Evolutionary conservation across 2,113 vertebrate genomes (phyloP), one percentile per base, ranked within the genome.

Genomic region (Hylia prasina): DNA sequence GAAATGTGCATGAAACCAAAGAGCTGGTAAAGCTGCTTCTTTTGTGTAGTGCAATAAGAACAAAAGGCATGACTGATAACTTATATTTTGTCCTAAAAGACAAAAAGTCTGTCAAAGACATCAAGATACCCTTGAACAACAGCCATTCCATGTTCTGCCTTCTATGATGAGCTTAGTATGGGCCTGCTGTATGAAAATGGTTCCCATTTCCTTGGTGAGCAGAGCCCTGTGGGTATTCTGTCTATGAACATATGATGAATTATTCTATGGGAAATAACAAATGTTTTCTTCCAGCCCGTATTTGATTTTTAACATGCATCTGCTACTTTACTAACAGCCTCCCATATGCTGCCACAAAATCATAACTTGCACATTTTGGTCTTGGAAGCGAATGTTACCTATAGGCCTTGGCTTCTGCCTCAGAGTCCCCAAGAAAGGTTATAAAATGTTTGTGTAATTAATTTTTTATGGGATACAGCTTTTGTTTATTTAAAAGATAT

Each of bases 221-320:
- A 48, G 63, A 80, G 37, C 47, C 58, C 73, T 87, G 33, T 65
- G 61, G 64, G n/a, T 89, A 79, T 70, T 82, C 63, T 90, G 54
- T 20, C 48, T 87, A 7, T 58, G 40, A 90, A n/a, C n/a, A 42
- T 82, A 60, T 63, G 28, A 82, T 4, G 22, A 81, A 79, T 85
- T 92, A 81, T 94, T 92, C 90, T 93, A 71, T 89, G 75, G 90
- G 63, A 93, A 91, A 88, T 77, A 92, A 84, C n/a, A 91, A 93
- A 77, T 87, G 60, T 85, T 93, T 93, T 88, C 69, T 54, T 91
- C 24, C 35, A 90, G 57, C 76, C 68, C 57, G n/a, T 90, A 76
- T 18, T 96, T 85, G 82, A 86, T 90, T 97, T 89, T 94, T 79
- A 88, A 79, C 47, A 6, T 56, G 76, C 87, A 96, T 92, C 94